Evolutionary conservation across 2,888 invertebrate species (phyloP), one percentile per base, ranked within the genome.

Genomic region (Chrysolina haemoptera): DNA sequence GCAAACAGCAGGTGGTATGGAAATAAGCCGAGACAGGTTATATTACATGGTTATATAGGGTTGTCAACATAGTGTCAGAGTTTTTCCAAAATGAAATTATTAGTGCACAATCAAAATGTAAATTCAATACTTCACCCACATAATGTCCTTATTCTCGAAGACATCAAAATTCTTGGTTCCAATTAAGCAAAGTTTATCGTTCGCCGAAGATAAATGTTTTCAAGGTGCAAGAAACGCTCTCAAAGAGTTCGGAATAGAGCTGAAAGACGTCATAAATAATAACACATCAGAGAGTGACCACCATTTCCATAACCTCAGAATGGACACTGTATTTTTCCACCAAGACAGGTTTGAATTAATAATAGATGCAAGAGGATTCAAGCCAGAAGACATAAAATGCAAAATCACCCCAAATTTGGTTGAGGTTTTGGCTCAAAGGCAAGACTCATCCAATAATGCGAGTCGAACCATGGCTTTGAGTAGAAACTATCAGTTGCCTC

Each of bases 311-410:
- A 68, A n/a, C 20, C 67, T 62, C 62, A 75, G 68, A 62, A 78
- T 78, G 78, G 78, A 78, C 46, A 73, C 72, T 8, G 75, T 78
- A 27, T 72, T 78, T 43, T 78, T 78, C 64, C 76, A 76, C 27
- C 72, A 71, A 50, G 78, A 78, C 50, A 68, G 78, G 66, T 78
- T 78, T 64, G 78, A 78, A 63, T 67, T 78, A 3, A 68, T 83
- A 16, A 79, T 83, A 35, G 83, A 83, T 72, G 81, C 81, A 22
- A 76, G 82, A 70, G 83, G 82, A 11, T 83, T 78, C 69, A 77
- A 73, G 50, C 82, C 83, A 8, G 81, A 83, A 68, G 82, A 83
- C 72, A 75, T 83, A 11, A 80, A 81, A 59, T 83, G 83, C 70
- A 79, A 76, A 22, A 72, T 83, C 55, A 80, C 81, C 1, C 71